A percentile compares a stretch with the other conserved stretches of the same genome.
Conservation (phyloP, 2,113 vertebrate genomes). For the Labeo rohita region DNA sequence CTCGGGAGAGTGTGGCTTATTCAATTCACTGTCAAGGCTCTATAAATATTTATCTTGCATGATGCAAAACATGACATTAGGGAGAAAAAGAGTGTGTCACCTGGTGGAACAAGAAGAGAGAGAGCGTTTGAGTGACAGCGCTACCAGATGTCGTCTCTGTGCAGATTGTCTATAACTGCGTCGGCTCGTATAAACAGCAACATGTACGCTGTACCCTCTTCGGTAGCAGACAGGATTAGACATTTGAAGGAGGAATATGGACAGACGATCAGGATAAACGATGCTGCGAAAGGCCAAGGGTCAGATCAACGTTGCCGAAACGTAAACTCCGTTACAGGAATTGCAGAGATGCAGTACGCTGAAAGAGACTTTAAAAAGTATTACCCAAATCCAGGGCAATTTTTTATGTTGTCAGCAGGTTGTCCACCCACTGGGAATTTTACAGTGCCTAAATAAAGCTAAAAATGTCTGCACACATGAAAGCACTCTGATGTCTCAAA, state of each 20-base stretch:
- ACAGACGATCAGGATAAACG: neutral
- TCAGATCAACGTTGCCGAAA: neutral
- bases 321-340: neutral
- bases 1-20: conserved; percentile 51
- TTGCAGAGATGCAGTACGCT: neutral
- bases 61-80: conserved; percentile 63
- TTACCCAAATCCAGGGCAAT: neutral
- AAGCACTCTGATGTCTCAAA: conserved; percentile 16
- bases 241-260: neutral
- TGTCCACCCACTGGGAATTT: neutral
- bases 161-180: conserved; percentile 50
- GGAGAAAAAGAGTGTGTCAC: conserved; percentile 52
- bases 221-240: conserved; percentile 11
- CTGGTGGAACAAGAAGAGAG: conserved; percentile 56
- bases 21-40: conserved; percentile 58
- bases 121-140: conserved; percentile 54
- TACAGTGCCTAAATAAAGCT: conserved; percentile 1
- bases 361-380: neutral
- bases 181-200: conserved; percentile 51
- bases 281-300: neutral
- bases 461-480: neutral
- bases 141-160: conserved; percentile 55
- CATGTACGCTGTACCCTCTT: conserved; percentile 21
- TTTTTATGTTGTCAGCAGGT: conserved; percentile 15
- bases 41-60: conserved; percentile 62